Evolutionary conservation across 1,140 invertebrate genomes (phyloP).

Genomic region (Zaprionus kolodkinae): DNA sequence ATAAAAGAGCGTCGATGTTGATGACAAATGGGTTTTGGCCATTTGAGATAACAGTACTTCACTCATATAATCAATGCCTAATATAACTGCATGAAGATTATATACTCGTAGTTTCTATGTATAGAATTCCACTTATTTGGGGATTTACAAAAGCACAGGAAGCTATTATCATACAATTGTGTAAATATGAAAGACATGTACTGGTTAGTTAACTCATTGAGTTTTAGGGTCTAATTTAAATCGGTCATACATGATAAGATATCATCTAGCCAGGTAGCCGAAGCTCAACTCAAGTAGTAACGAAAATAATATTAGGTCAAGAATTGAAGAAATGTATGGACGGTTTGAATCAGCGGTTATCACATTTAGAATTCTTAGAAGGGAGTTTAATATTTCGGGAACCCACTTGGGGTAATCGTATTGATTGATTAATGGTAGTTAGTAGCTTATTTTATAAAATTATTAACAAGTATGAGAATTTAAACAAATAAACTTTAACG

Average conservation of each 20-base stretch:
- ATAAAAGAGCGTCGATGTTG: slow-evolving; percentile 1
- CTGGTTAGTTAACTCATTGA: background rate
- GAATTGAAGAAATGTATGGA: background rate
- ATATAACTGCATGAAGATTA: slow-evolving; percentile 14
- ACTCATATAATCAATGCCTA: background rate
- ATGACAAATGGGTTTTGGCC: slow-evolving; percentile 29
- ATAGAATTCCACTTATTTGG: slow-evolving; percentile 12
- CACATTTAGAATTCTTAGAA: background rate
- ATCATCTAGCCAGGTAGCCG: background rate
- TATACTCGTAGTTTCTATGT: background rate
- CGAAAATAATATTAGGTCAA: slow-evolving; percentile 26
- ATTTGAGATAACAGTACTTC: slow-evolving; percentile 13
- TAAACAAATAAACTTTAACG: too few relatives aligned
- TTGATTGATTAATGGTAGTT: background rate
- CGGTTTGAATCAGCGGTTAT: background rate
- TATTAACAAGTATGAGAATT: too few relatives aligned
- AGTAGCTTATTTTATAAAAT: too few relatives aligned
- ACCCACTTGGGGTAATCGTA: background rate
- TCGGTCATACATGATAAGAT: slow-evolving; percentile 29
- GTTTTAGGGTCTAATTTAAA: slow-evolving; percentile 21
- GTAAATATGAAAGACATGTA: slow-evolving; percentile 12
- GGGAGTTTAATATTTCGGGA: background rate
- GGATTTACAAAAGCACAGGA: slow-evolving; percentile 38
- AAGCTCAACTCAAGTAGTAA: background rate
- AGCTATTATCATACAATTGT: slow-evolving; percentile 33